Conservation (phyloP, 2,888 invertebrate species). For the Thymelicus sylvestris region DNA sequence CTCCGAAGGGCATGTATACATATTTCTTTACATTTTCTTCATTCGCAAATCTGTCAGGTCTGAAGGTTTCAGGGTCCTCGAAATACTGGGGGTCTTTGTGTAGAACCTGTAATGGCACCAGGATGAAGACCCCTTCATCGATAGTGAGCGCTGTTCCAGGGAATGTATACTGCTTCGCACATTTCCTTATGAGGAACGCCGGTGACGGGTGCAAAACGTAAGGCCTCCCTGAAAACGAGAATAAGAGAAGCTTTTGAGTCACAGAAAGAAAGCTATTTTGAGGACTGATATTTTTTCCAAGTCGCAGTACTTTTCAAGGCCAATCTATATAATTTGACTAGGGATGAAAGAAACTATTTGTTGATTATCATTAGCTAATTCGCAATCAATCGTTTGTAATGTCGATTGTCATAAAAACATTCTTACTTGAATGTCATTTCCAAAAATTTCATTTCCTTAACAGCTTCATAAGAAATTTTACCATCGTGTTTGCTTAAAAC, state of each 20-base stretch:
- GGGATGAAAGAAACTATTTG: too few relatives aligned
- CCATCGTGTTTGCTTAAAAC: conserved; percentile 55
- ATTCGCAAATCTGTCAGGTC: conserved; percentile 43
- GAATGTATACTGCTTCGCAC: conserved; percentile 29
- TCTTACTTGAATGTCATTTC: conserved; percentile 58
- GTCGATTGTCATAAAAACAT: neutral
- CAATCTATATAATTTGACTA: too few relatives aligned
- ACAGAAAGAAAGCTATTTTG: too few relatives aligned
- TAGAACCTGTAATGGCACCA: conserved; percentile 44
- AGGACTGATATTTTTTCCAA: too few relatives aligned
- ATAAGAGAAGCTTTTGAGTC: conserved; percentile 3
- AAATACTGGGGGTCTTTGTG: conserved; percentile 42
- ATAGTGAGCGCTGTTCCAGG: conserved; percentile 43
- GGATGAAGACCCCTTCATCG: conserved; percentile 41
- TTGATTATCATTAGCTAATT: too few relatives aligned
- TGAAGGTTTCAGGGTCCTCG: too few relatives aligned
- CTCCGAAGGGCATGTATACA: conserved; percentile 47
- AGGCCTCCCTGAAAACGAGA: conserved; percentile 56
- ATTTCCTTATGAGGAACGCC: conserved; percentile 39
- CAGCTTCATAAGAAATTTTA: conserved; percentile 61
- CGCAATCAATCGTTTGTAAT: too few relatives aligned
- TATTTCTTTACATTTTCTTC: conserved; percentile 35
- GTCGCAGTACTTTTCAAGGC: too few relatives aligned
- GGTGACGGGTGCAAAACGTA: conserved; percentile 52
- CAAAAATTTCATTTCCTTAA: conserved; percentile 68